phyloP scores from a whole-genome alignment of 2,888 invertebrate genomes.

The Eubasilissa splendida region DNA sequence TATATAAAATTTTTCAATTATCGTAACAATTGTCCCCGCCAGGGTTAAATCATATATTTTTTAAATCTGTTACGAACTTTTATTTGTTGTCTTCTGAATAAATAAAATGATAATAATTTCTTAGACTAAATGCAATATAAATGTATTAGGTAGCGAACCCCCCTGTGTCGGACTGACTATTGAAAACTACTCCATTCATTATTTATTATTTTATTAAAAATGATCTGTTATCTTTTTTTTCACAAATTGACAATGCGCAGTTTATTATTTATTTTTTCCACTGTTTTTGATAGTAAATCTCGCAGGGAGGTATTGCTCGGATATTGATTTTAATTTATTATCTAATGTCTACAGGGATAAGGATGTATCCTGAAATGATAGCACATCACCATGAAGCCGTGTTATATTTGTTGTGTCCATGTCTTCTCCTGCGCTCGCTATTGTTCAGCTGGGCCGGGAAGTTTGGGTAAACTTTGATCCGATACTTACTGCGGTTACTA shows the following conservation, averaged over 20 bases:
- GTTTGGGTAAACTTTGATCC: constrained; percentile 35
- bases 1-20: constrained; percentile 37
- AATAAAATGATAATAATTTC: constrained; percentile 38
- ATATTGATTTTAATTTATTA: constrained; percentile 9
- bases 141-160: neutral
- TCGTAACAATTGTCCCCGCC: constrained; percentile 30
- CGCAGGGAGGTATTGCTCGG: neutral
- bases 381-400: neutral
- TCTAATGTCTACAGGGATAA: neutral
- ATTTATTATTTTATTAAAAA: constrained; percentile 35
- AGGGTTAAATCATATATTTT: constrained; percentile 44
- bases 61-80: constrained; percentile 41
- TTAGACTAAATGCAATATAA: constrained; percentile 38
- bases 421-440: constrained; percentile 30
- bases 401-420: constrained; percentile 23
- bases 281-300: neutral
- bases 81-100: constrained; percentile 41
- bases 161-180: neutral
- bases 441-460: constrained; percentile 21
- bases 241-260: constrained; percentile 8
- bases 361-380: neutral
- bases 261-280: constrained; percentile 5
- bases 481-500: constrained; percentile 45
- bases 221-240: constrained; percentile 4
- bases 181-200: neutral